phyloP scores from a whole-genome alignment of 2,888 invertebrate genomes.

The Glyphotaelius pellucidus region DNA sequence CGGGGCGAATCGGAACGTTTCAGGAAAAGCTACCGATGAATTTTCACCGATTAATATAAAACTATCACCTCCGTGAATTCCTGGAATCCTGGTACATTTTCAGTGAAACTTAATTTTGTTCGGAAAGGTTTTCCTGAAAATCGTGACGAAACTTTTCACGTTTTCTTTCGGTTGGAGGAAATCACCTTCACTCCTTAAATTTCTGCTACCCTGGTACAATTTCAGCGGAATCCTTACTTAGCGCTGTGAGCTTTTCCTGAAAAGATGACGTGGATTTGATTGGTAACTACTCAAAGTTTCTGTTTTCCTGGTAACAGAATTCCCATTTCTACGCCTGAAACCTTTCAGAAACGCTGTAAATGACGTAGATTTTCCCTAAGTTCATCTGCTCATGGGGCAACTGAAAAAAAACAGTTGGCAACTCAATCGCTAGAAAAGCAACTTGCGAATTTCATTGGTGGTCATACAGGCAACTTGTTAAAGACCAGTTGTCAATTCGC shows the following conservation, averaged over 20 bases:
- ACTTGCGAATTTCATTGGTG: too few species aligned
- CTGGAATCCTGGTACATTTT: neutral
- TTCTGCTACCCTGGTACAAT: neutral
- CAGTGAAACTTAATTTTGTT: neutral
- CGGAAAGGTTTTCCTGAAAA: neutral
- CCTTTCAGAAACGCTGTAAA: neutral
- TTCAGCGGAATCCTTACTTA: neutral
- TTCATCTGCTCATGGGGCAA: too few species aligned
- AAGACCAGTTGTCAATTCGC: too few species aligned
- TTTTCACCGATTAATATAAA: neutral
- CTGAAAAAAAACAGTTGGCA: too few species aligned
- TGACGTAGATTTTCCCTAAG: neutral
- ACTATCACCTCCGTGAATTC: neutral
- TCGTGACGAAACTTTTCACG: neutral
- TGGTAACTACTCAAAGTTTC: neutral
- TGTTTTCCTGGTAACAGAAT: slow-evolving; percentile 9
- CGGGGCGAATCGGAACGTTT: slow-evolving; percentile 38
- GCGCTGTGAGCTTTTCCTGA: neutral
- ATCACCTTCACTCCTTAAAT: neutral
- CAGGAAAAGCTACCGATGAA: slow-evolving; percentile 6
- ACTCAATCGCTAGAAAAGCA: too few species aligned
- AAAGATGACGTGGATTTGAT: neutral
- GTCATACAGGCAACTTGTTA: too few species aligned
- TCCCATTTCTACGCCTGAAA: slow-evolving; percentile 9
- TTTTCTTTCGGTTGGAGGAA: neutral